Evolutionary conservation across 2,797 vertebrate genomes (phyloP).

Genomic region (Orientallactaga sibirica): DNA sequence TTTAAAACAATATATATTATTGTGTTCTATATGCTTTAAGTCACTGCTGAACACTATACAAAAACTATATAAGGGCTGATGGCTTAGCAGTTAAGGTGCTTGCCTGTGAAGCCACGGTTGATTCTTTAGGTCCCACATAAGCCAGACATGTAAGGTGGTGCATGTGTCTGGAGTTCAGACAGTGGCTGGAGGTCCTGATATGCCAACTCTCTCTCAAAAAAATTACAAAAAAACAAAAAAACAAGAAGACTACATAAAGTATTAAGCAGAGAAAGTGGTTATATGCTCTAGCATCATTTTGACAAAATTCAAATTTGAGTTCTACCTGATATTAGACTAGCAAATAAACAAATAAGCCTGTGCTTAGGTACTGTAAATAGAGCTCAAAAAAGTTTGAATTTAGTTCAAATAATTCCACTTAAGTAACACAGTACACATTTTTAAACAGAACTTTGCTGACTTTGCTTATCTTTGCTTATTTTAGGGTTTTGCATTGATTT

Average conservation of each 20-base stretch:
- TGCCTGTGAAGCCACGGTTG: too few relatives aligned
- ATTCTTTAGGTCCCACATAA: too few relatives aligned
- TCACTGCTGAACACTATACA: background rate
- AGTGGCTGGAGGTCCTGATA: too few relatives aligned
- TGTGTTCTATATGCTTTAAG: slow-evolving; percentile 1
- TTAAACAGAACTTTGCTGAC: slow-evolving; percentile 44
- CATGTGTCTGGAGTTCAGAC: too few relatives aligned
- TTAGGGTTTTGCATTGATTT: slow-evolving; percentile 45
- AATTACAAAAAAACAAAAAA: background rate
- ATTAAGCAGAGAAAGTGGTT: background rate
- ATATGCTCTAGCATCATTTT: slow-evolving; percentile 24
- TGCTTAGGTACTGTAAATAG: background rate
- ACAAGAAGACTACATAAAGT: too few relatives aligned
- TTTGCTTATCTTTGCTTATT: slow-evolving; percentile 53
- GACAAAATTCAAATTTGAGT: slow-evolving; percentile 20
- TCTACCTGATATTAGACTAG: background rate
- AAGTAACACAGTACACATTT: background rate
- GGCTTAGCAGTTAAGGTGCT: too few relatives aligned
- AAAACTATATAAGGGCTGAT: background rate
- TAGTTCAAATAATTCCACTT: slow-evolving; percentile 33
- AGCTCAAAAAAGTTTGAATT: background rate
- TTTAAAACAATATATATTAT: too few relatives aligned
- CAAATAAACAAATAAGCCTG: slow-evolving; percentile 17
- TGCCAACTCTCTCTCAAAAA: background rate
- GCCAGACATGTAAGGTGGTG: too few relatives aligned